Conservation (phyloP, 2,113 vertebrate genomes). For the Chionodraco myersi region DNA sequence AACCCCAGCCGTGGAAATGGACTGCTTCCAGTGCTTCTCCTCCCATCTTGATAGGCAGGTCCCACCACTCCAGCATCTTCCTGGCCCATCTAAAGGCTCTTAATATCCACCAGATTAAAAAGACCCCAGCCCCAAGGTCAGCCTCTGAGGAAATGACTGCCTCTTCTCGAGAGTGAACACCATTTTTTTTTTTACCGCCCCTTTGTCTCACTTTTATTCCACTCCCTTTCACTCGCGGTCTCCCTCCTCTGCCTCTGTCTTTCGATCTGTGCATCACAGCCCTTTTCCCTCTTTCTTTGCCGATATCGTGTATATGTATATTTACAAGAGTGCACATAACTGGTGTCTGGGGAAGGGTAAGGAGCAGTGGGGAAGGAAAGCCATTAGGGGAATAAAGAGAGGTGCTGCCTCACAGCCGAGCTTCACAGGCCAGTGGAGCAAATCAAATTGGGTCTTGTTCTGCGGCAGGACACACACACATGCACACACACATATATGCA, state of each 20-base stretch:
- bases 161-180: conserved; percentile 80
- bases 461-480: conserved; percentile 72
- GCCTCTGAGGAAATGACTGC: conserved; percentile 80
- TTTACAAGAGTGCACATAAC: conserved; percentile 96
- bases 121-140: conserved; percentile 89
- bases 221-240: conserved; percentile 27
- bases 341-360: conserved; percentile 91
- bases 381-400: conserved; percentile 94
- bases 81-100: conserved; percentile 82
- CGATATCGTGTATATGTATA: conserved; percentile 87
- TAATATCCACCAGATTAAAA: conserved; percentile 87
- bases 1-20: conserved; percentile 77
- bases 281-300: conserved; percentile 21
- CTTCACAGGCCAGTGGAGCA: conserved; percentile 97
- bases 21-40: conserved; percentile 52
- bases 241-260: conserved; percentile 32
- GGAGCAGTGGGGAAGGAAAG: conserved; percentile 80
- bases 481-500: conserved; percentile 61
- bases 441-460: conserved; percentile 98
- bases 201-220: conserved; percentile 57
- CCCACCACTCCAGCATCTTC: conserved; percentile 82
- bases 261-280: conserved; percentile 27
- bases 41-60: conserved; percentile 84
- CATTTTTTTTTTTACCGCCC: conserved; percentile 53
- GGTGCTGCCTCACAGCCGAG: conserved; percentile 90